These are phyloP conservation scores for Nephrotoma flavescens DNA, from an alignment of 2,888 invertebrate species.

Conservation along the genomic window DNA sequence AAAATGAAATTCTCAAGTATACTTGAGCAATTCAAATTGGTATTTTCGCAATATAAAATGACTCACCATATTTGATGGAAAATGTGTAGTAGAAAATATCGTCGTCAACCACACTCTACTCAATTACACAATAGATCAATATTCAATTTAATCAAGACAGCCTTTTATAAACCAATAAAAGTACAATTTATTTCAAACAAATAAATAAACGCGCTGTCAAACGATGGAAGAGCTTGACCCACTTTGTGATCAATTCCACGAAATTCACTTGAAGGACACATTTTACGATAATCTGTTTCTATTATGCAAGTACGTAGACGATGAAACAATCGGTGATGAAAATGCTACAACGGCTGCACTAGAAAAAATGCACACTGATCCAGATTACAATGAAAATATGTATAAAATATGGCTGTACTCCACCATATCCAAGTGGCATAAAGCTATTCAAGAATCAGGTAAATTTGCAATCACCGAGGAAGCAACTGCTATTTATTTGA, in stretches of 20 bases:
- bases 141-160: too few species aligned
- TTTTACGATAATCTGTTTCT: neutral
- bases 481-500: neutral
- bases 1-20: too few species aligned
- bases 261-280: neutral
- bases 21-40: too few species aligned
- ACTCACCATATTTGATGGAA: too few species aligned
- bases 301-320: neutral
- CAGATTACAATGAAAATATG: neutral
- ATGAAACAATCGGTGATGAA: neutral
- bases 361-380: neutral
- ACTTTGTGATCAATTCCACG: neutral
- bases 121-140: too few species aligned
- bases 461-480: neutral
- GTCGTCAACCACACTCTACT: too few species aligned
- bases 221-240: neutral
- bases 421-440: neutral
- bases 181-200: neutral
- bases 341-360: neutral
- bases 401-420: neutral
- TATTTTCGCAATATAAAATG: too few species aligned
- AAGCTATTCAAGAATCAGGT: neutral
- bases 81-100: too few species aligned
- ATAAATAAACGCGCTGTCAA: neutral
- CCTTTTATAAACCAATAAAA: too few species aligned